Percentiles rank a stretch among this genome's conserved stretches.
Evolutionary conservation across 2,888 invertebrate genomes (phyloP).

Genomic region (Malacosoma neustria): DNA sequence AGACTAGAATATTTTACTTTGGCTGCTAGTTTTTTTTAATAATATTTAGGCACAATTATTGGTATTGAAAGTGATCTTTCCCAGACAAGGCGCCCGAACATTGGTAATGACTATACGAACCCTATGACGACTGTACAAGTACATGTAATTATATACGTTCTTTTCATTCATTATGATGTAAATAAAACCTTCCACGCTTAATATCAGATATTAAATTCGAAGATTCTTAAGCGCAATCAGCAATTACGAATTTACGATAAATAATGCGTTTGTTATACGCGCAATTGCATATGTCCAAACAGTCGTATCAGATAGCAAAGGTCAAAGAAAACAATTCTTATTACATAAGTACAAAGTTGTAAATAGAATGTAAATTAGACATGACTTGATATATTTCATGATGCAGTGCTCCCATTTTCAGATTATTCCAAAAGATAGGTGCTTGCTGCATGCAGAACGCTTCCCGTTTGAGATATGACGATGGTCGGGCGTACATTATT

Average conservation of each 20-base stretch:
- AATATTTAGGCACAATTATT: too few species aligned
- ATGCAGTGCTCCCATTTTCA: constrained; percentile 47
- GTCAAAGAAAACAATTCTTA: not conserved
- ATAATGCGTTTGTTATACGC: constrained; percentile 44
- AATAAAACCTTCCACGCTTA: constrained; percentile 29
- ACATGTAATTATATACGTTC: constrained; percentile 1
- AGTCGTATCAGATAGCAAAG: not conserved
- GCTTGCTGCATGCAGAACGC: constrained; percentile 66
- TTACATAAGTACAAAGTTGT: constrained; percentile 5
- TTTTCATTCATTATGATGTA: constrained; percentile 12
- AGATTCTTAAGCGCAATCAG: constrained; percentile 43
- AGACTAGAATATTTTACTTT: too few species aligned
- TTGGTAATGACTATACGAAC: too few species aligned
- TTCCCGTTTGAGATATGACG: constrained; percentile 67
- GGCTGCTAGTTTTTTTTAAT: too few species aligned
- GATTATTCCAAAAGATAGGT: constrained; percentile 67
- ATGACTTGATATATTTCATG: not conserved
- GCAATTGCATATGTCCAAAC: not conserved
- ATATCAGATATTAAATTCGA: constrained; percentile 44
- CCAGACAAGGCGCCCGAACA: too few species aligned
- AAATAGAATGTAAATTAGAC: constrained; percentile 7
- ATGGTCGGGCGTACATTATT: constrained; percentile 58
- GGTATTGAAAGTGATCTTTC: too few species aligned
- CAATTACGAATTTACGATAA: constrained; percentile 64
- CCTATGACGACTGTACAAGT: too few species aligned